Base-by-base conservation (phyloP, 1,140 invertebrate genomes). In the Zaprionus ornatus region DNA sequence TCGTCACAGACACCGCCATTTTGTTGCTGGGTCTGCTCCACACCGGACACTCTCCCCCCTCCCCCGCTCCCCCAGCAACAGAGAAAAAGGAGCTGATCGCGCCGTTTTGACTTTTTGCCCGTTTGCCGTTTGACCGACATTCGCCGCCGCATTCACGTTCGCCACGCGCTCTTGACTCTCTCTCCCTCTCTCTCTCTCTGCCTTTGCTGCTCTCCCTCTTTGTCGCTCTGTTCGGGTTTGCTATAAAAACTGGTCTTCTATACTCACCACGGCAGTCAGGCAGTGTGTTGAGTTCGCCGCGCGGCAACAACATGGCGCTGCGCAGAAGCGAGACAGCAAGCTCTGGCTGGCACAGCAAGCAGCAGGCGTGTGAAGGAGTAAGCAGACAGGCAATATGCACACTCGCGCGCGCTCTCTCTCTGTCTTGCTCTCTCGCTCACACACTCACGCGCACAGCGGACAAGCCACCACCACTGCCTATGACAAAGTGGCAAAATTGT, bases 401-500 rank as follows among this genome's bases (percentile, higher is more conserved):
- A n/a, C 42, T 61, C 29, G 27, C 77, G 15, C 56, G 32, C n/a
- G 1, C 29, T 10, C 2, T 4, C 12, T 13, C 37, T 4, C 12
- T 15, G 5, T 15, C 13, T 4, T n/a, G n/a, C 37, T 15, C 37
- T 32, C 9, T 32, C 19, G 10, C 45, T 23, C 1, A 3, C 45
- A n/a, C 45, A 13, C 17, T 23, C 45, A 23, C 45, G 13, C 17
- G 1, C 19, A 4, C 19, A 3, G 17, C 5, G 1, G 9, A 25
- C 15, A 55, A 48, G 27, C 40, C 52, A 64, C 68, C 68, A 71
- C 60, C 60, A 57, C 13, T 62, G n/a, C 74, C 71, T 79, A 82
- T 79, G 52, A 84, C 84, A 88, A 87, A 80, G 83, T 88, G 84
- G 83, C 83, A 80, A 75, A 88, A 68, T 59, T 67, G 45, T 56